A percentile compares a stretch with the other conserved stretches of the same genome.
Conservation (phyloP, 35 echinoderm and acorn worm genomes). For the Lytechinus pictus region DNA sequence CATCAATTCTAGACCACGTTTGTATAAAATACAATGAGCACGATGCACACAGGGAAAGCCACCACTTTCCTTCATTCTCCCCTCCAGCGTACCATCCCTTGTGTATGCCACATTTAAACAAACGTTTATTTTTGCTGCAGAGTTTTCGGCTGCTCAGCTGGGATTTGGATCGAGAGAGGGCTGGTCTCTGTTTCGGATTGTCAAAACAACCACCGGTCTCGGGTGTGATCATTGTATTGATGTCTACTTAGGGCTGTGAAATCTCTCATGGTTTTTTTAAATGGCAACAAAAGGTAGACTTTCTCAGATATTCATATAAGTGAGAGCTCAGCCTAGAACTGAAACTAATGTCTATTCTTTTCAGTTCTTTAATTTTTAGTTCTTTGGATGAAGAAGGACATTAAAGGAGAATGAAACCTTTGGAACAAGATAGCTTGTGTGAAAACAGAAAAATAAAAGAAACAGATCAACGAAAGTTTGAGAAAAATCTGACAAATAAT, state of each 20-base stretch:
- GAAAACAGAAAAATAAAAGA: no score
- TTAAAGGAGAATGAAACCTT: no score
- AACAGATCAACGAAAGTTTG: no score
- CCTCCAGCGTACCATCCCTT: not conserved
- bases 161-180: not conserved
- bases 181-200: not conserved
- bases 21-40: not conserved
- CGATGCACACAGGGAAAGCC: not conserved
- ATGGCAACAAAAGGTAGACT: not conserved
- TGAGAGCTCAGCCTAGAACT: not conserved
- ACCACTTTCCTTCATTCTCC: not conserved
- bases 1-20: not conserved
- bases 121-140: conserved; percentile 2
- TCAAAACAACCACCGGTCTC: not conserved
- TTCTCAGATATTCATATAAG: not conserved
- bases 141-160: not conserved
- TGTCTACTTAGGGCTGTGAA: not conserved
- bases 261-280: not conserved
- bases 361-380: no score
- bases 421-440: no score
- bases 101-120: not conserved
- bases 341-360: not conserved
- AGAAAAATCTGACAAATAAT: no score
- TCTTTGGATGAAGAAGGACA: no score
- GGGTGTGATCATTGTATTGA: not conserved